These are phyloP conservation scores for Laticauda laticaudata DNA, from an alignment of 2,113 vertebrate species.

Conservation along the genomic window DNA sequence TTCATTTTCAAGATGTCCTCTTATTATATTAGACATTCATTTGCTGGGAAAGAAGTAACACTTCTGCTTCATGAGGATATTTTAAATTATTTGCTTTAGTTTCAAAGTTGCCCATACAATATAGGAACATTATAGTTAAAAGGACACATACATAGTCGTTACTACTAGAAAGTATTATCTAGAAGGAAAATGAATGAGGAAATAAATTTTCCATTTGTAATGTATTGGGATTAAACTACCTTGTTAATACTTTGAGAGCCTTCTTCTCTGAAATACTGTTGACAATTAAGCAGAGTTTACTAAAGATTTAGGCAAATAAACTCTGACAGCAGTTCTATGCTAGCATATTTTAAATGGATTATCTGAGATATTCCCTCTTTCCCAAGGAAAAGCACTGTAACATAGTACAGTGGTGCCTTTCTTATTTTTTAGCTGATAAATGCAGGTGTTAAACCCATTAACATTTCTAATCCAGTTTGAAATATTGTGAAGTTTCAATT, in stretches of 20 bases:
- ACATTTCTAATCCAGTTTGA: conserved; percentile 23
- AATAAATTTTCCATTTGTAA: not conserved
- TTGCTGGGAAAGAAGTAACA: not conserved
- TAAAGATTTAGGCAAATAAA: not conserved
- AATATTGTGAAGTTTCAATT: conserved; percentile 8
- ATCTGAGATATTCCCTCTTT: not conserved
- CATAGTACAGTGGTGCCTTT: not conserved
- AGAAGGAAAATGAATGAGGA: not conserved
- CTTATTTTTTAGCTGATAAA: conserved; percentile 33
- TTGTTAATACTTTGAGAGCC: not conserved
- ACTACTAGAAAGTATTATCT: not conserved
- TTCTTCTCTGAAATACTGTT: not conserved
- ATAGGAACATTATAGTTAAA: conserved; percentile 1
- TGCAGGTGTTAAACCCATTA: conserved; percentile 1
- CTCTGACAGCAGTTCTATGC: not conserved
- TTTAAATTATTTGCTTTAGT: not conserved
- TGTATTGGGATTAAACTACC: not conserved
- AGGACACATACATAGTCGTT: not conserved
- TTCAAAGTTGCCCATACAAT: not conserved
- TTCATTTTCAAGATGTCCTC: conserved; percentile 53
- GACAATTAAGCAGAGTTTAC: not conserved
- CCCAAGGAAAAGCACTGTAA: conserved; percentile 11
- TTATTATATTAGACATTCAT: not conserved
- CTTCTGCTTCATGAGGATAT: not conserved
- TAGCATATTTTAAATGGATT: conserved; percentile 37